Conservation (phyloP, 1,140 invertebrate species). For the Bombyx mandarina region DNA sequence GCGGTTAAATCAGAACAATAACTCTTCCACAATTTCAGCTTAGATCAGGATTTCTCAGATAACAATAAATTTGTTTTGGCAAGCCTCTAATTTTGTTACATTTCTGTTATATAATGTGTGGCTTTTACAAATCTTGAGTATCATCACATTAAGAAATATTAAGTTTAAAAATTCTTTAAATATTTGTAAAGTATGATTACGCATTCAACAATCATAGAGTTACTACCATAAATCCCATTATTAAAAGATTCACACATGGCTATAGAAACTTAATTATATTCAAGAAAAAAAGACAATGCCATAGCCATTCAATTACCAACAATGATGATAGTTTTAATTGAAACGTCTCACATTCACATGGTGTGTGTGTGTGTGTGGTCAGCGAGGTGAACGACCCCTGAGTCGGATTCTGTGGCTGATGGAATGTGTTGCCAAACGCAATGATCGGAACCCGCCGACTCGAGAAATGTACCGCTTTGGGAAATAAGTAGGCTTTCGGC, state of each 20-base stretch:
- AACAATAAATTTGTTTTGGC: too few relatives aligned
- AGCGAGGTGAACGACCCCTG: constrained; percentile 45
- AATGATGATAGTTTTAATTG: constrained; percentile 7
- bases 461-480: constrained; percentile 28
- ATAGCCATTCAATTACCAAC: not conserved
- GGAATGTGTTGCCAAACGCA: constrained; percentile 63
- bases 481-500: constrained; percentile 15
- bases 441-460: constrained; percentile 46
- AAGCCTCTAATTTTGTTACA: too few relatives aligned
- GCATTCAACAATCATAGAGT: too few relatives aligned
- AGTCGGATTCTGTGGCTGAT: constrained; percentile 47
- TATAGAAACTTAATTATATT: not conserved
- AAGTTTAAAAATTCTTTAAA: too few relatives aligned
- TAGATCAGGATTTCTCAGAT: too few relatives aligned
- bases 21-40: too few relatives aligned
- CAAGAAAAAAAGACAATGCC: not conserved
- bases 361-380: constrained; percentile 14
- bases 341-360: constrained; percentile 4
- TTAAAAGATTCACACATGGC: not conserved
- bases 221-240: not conserved
- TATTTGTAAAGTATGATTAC: too few relatives aligned
- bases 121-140: too few relatives aligned
- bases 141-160: too few relatives aligned
- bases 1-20: too few relatives aligned
- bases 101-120: too few relatives aligned